Percentiles rank a stretch among this genome's conserved stretches.
phyloP scores from a whole-genome alignment of 2,888 invertebrate species.

The Euproctis similis region DNA sequence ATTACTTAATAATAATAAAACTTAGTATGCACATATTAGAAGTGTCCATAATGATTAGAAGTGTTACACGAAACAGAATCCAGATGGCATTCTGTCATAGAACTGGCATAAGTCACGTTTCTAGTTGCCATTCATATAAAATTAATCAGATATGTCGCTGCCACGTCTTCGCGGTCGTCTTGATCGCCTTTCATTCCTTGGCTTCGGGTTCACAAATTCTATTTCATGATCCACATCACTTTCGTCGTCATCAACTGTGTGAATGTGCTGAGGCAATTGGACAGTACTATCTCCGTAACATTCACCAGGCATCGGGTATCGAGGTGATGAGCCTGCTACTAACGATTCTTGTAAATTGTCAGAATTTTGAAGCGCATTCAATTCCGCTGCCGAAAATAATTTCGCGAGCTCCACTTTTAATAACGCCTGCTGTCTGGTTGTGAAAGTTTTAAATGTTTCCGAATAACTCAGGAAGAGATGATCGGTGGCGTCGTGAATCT shows the following conservation, averaged over 20 bases:
- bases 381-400: conserved; percentile 24
- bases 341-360: conserved; percentile 5
- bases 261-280: conserved; percentile 1
- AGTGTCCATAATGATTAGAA: no score
- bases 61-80: no score
- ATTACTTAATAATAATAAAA: no score
- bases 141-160: conserved; percentile 4
- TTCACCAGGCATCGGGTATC: not conserved
- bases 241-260: conserved; percentile 6
- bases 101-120: not conserved
- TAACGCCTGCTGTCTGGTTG: conserved; percentile 17
- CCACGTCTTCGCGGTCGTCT: conserved; percentile 1
- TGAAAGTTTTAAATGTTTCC: conserved; percentile 23
- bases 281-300: not conserved
- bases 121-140: not conserved
- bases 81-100: no score
- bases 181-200: conserved; percentile 1
- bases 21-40: no score
- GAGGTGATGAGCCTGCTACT: conserved; percentile 6
- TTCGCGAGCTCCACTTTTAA: conserved; percentile 29
- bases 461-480: conserved; percentile 27
- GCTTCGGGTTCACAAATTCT: conserved; percentile 6
- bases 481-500: conserved; percentile 20
- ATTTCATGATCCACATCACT: conserved; percentile 1
- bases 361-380: conserved; percentile 8